Evolutionary conservation across 2,888 invertebrate genomes (phyloP).

Genomic region (Drosophila gaucha): DNA sequence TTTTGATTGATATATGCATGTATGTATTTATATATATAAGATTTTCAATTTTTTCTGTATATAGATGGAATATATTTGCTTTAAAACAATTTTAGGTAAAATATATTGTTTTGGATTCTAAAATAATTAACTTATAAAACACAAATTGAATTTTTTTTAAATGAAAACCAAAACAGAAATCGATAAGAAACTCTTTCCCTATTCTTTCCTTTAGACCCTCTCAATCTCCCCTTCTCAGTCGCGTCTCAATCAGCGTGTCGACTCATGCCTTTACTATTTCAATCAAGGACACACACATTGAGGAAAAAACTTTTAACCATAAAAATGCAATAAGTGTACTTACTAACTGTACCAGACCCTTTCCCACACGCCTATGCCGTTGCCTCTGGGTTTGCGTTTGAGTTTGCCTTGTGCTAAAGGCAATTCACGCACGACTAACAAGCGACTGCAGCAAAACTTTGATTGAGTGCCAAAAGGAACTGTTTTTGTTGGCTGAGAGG

Average conservation of each 20-base stretch:
- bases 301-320: constrained; percentile 61
- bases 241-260: constrained; percentile 37
- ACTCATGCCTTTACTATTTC: constrained; percentile 33
- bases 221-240: background rate
- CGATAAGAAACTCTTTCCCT: too few species aligned
- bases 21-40: too few species aligned
- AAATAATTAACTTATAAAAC: too few species aligned
- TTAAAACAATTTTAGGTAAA: too few species aligned
- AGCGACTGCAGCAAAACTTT: constrained; percentile 40
- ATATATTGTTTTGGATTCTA: too few species aligned
- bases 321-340: constrained; percentile 77
- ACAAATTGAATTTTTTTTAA: too few species aligned
- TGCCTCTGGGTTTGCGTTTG: background rate
- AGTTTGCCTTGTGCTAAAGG: constrained; percentile 51
- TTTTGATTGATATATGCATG: too few species aligned
- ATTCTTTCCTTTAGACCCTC: too few species aligned
- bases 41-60: too few species aligned
- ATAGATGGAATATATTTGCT: too few species aligned
- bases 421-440: constrained; percentile 76
- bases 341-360: constrained; percentile 54
- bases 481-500: constrained; percentile 36
- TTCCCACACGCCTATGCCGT: constrained; percentile 21
- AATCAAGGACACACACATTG: constrained; percentile 46
- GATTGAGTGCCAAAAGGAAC: constrained; percentile 13
- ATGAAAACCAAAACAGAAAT: too few species aligned